These are phyloP conservation scores for Cataglyphis hispanica DNA, from an alignment of 1,140 invertebrate genomes.

Conservation along the genomic window DNA sequence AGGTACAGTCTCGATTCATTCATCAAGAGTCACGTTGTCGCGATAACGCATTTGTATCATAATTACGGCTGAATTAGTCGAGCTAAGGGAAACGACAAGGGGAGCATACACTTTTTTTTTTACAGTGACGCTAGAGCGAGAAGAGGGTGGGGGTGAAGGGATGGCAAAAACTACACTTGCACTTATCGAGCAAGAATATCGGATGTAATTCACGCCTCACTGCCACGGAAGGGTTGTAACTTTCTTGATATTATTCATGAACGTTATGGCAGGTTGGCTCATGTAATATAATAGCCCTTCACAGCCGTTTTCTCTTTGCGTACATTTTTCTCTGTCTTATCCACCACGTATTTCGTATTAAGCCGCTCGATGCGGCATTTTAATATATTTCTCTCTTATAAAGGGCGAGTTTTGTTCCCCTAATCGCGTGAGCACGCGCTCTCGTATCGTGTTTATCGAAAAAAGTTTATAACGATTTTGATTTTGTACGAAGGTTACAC, in stretches of 20 bases:
- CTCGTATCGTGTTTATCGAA: slow-evolving; percentile 43
- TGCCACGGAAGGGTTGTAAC: slow-evolving; percentile 56
- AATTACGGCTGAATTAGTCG: slow-evolving; percentile 29
- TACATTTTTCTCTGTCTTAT: slow-evolving; percentile 59
- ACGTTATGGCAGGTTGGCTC: slow-evolving; percentile 50
- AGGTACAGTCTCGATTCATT: background rate
- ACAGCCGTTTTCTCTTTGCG: slow-evolving; percentile 37
- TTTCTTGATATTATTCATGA: slow-evolving; percentile 61
- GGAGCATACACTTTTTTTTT: slow-evolving; percentile 10
- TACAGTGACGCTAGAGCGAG: background rate
- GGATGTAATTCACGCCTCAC: slow-evolving; percentile 59
- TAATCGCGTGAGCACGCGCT: slow-evolving; percentile 50
- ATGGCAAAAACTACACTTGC: slow-evolving; percentile 53
- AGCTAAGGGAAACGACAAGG: background rate
- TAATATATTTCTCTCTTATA: slow-evolving; percentile 51
- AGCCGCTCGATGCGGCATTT: slow-evolving; percentile 37
- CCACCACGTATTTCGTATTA: slow-evolving; percentile 41
- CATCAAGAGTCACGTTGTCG: background rate
- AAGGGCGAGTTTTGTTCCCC: slow-evolving; percentile 25
- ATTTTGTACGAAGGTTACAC: slow-evolving; percentile 33
- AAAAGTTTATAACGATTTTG: slow-evolving; percentile 25
- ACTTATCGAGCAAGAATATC: slow-evolving; percentile 54
- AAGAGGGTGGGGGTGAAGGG: background rate
- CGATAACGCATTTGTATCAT: slow-evolving; percentile 7
- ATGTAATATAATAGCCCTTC: slow-evolving; percentile 51